Evolutionary conservation across 2,888 invertebrate genomes (phyloP), one percentile per base, ranked within the genome.

Genomic region (Brachycybe producta): DNA sequence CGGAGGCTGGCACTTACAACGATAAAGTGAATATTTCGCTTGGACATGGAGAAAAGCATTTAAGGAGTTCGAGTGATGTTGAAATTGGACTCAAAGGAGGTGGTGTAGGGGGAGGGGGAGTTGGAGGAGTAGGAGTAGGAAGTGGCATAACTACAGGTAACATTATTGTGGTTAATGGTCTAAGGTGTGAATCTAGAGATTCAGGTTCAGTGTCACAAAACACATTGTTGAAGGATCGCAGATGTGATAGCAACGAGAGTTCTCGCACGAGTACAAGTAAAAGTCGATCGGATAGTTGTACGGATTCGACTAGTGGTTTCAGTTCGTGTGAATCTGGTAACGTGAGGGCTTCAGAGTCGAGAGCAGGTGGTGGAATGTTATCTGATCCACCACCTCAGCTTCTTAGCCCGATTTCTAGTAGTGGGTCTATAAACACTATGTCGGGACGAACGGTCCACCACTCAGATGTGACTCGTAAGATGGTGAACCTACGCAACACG

Each of bases 321-420:
- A 82, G 84, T 67, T 85, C 84, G 51, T 81, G 79, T 60, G 85
- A 85, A 65, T 84, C 83, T 1, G 77, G 61, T 15, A 30, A 15
- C 27, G 21, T 41, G 3, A 5, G 38, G 19, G 40, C 49, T 3
- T 21, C 5, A 5, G 46, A 53, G 11, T 56, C 5, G 54, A 60
- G 53, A 54, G 52, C 56, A 53, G 45, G 53, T 51, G 55, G 68
- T 67, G n/a, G n/a, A n/a, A n/a, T n/a, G n/a, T n/a, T n/a, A n/a
- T 15, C 39, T 62, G 80, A 82, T 56, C 83, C 84, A 57, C 75
- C 80, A 65, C 76, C 80, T 57, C 77, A 80, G 61, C 82, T 83
- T 42, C 73, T 91, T 24, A 90, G 87, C 68, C 88, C 90, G 1
- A 86, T 90, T 63, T 84, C 87, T 19, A 88, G 87, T 66, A 80